Evolutionary conservation across 2,888 invertebrate species (phyloP), one percentile per base, ranked within the genome.

Genomic region (Calliscelio sp.): DNA sequence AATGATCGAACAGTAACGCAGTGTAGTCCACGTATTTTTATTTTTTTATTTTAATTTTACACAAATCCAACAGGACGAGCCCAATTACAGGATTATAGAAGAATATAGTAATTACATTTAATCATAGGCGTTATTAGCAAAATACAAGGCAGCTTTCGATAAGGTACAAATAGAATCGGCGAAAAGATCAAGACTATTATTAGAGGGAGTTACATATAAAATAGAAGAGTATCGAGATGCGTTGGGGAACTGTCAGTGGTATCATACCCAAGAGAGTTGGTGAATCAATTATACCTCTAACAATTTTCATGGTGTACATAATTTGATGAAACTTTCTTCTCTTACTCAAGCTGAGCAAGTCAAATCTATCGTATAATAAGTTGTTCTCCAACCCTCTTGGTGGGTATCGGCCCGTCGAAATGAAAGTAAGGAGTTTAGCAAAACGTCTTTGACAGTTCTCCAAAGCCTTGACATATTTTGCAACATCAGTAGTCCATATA

Each of bases 401-500:
- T 6, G 70, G 70, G 22, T 70, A 70, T 3, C 1, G 2, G 10
- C 68, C 68, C 0, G 53, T 38, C 0, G 7, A 2, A 18, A 38
- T 70, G 8, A 55, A 20, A 3, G 25, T 25, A 1, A 70, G 11
- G 22, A 41, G 55, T 41, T 70, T 70, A 5, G 44, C 55, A 41
- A 70, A 70, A 25, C 55, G 16, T 2, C 70, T 14, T 14, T 70
- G 55, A 28, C 70, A 70, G 1, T 16, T 41, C n/a, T 70, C 70
- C 0, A 70, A 14, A 1, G n/a, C 14, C 8, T 24, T n/a, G 2
- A 41, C 22, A n/a, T 22, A 35, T 41, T 61, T 41, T 4, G 3
- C 1, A 41, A 11, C n/a, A 20, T 55, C 0, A 6, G 70, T 25
- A 14, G 25, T n/a, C 66, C 66, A 66, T 10, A 66, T 22, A 20